Evolutionary conservation across 2,113 vertebrate species (phyloP).

Genomic region (Orthonyx spaldingii): DNA sequence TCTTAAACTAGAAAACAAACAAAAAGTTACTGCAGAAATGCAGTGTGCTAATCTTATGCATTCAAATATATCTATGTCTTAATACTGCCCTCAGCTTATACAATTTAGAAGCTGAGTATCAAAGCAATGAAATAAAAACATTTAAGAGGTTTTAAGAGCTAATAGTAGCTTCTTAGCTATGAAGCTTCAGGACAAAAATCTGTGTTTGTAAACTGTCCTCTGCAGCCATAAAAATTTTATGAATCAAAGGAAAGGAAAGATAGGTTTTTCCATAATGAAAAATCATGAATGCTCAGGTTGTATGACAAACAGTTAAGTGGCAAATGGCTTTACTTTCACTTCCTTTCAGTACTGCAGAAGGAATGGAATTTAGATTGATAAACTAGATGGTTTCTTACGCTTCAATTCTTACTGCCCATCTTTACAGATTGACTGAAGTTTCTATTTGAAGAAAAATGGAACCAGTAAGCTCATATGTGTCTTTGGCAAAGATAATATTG

Average conservation of each 20-base stretch:
- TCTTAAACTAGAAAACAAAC: slow-evolving; percentile 76
- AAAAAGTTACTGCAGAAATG: not conserved
- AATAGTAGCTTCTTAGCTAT: not conserved
- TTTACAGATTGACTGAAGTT: not conserved
- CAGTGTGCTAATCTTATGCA: not conserved
- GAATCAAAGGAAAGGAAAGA: not conserved
- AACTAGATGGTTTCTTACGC: not conserved
- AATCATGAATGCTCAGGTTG: not conserved
- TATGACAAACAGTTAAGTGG: not conserved
- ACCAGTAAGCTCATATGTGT: not conserved
- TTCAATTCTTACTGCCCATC: not conserved
- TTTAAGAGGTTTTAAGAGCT: not conserved
- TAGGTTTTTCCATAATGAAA: not conserved
- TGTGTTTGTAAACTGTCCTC: not conserved
- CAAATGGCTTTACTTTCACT: not conserved
- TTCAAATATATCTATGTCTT: not conserved
- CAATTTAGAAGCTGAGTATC: not conserved
- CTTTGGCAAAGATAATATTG: not conserved
- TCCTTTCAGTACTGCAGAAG: not conserved
- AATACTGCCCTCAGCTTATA: not conserved
- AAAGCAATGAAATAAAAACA: not conserved
- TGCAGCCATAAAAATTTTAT: not conserved
- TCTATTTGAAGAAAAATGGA: not conserved
- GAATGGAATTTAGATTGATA: not conserved
- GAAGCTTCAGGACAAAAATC: not conserved